Base-by-base conservation (phyloP, 2,888 invertebrate genomes). In the Omphaloscelis lunosa region DNA sequence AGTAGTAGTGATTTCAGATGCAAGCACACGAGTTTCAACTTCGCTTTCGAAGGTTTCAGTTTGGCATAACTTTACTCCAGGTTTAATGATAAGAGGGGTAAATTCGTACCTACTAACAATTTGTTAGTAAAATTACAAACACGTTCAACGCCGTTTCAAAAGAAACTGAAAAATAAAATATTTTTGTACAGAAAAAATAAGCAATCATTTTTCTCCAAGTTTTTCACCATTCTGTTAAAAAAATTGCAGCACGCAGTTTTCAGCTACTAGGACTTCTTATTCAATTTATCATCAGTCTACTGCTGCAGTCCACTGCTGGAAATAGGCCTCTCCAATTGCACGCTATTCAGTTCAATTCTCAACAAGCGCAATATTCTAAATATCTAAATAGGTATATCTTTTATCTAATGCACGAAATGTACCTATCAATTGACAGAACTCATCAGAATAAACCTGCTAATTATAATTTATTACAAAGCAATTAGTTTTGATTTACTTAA, bases 391-490 rank as follows among this genome's bases (percentile, higher is more conserved):
- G 34, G 34, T 5, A n/a, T n/a, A n/a, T n/a, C 9, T 53, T n/a
- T 53, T 3, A 23, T 20, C 41, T 1, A 45, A 66, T 27, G 20
- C 45, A 65, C 3, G 27, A 65, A n/a, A 27, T 45, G 1, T 45
- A 12, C 9, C 17, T 39, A 39, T 20, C 29, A 48, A 11, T 29
- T 53, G 9, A 51, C 4, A 68, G 17, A 53, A 29, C 29, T 29
- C 20, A 17, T 59, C 59, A 53, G 1, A 51, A 12, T 7, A 41
- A 23, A 45, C 51, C 34, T 27, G 34, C 29, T 51, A n/a, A n/a
- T n/a, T 29, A 63, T 73, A 39, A 81, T 56, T 75, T 12, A 74
- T 75, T 56, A 51, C 27, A n/a, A 74, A 29, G 8, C 27, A 66
- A 48, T 80, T 53, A 53, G 17, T 56, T 34, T 62, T 41, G 67